Evolutionary conservation across 2,888 invertebrate species (phyloP).

Genomic region (Eilema griseolum): DNA sequence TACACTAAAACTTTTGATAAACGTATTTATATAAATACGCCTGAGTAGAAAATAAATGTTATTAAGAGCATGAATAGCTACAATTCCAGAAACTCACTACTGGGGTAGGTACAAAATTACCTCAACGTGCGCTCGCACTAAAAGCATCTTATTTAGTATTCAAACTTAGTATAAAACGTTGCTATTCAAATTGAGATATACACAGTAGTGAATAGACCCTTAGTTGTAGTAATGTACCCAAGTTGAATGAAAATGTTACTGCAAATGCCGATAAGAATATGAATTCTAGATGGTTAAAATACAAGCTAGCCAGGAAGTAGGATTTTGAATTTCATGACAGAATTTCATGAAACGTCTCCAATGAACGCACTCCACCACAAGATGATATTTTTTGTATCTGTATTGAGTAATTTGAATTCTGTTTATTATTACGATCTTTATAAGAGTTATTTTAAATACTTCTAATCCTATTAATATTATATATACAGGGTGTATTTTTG

Average conservation of each 20-base stretch:
- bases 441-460: too few relatives aligned
- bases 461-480: too few relatives aligned
- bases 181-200: conserved; percentile 73
- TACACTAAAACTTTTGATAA: background rate
- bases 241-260: conserved; percentile 57
- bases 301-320: background rate
- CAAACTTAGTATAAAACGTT: conserved; percentile 65
- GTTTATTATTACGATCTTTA: too few relatives aligned
- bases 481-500: too few relatives aligned
- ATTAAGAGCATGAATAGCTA: conserved; percentile 39
- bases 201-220: conserved; percentile 61
- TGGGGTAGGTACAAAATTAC: conserved; percentile 46
- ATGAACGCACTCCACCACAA: too few relatives aligned
- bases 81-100: conserved; percentile 38
- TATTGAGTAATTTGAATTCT: too few relatives aligned
- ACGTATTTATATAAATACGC: background rate
- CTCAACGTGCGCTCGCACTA: conserved; percentile 50
- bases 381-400: too few relatives aligned
- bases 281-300: conserved; percentile 24
- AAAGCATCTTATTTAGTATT: conserved; percentile 70
- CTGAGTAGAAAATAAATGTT: conserved; percentile 19
- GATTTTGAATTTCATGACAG: background rate
- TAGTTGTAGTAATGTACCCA: conserved; percentile 54
- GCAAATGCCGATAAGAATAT: conserved; percentile 53
- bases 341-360: too few relatives aligned